Conservation (phyloP, 37 sponge, comb jelly and placozoan species). For the Eunapius fragilis region DNA sequence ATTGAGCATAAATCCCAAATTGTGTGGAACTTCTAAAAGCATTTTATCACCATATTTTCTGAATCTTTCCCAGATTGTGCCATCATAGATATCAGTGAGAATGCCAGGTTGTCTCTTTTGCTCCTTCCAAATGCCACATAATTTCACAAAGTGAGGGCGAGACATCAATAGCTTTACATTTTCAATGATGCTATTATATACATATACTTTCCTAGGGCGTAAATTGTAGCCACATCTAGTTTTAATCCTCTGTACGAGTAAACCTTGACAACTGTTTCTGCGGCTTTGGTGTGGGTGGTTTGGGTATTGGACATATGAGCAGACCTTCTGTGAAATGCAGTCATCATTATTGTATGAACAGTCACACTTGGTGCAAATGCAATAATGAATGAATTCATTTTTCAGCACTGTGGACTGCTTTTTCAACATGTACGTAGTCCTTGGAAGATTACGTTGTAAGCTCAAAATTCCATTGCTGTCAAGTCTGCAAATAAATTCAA, state of each 20-base stretch:
- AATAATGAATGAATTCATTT: background rate
- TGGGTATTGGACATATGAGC: background rate
- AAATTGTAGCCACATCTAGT: background rate
- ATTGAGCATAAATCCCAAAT: constrained; percentile 23
- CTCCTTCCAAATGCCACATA: background rate
- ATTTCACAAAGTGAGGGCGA: background rate
- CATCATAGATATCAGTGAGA: constrained; percentile 36
- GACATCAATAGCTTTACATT: background rate
- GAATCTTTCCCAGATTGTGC: constrained; percentile 38
- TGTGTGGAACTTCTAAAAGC: background rate
- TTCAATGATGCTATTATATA: background rate
- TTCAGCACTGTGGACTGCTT: background rate
- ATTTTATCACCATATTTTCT: background rate
- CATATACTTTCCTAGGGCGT: background rate
- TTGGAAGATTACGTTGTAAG: background rate
- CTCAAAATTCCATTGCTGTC: background rate
- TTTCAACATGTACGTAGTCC: background rate
- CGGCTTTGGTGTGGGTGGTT: background rate
- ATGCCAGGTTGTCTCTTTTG: background rate
- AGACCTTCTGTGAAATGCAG: background rate
- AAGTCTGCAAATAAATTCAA: background rate
- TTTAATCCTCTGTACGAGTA: background rate
- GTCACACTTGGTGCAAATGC: background rate
- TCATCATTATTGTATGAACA: background rate
- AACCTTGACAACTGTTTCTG: background rate